Evolutionary conservation across 1,140 invertebrate genomes (phyloP), one percentile per base, ranked within the genome.

Genomic region (Acyrthosiphon pisum): DNA sequence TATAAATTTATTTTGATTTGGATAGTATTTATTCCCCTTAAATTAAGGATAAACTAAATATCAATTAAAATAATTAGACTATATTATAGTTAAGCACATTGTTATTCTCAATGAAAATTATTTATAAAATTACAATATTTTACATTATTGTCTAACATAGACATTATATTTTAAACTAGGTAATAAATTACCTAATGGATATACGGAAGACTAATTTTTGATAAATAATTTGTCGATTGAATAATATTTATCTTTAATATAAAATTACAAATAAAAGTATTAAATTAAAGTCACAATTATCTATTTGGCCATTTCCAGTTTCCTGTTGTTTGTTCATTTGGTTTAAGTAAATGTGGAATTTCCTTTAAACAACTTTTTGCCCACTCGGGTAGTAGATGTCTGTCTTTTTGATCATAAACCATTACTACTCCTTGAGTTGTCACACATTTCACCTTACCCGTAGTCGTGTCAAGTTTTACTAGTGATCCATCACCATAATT

Each of bases 321-420:
- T 86, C 44, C 48, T 86, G 48, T 30, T 56, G 91, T 50, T 37
- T 76, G 60, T 92, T 92, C 90, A 92, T 92, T 83, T 26, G 90
- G 90, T 6, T 86, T 86, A 37, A 93, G 48, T 93, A 93, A 30
- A 93, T 93, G 91, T 30, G 91, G 91, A 84, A 93, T 93, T 93
- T 93, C 48, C 86, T 93, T 93, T 56, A 93, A 53, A 86, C 91
- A 93, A 84, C 35, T 86, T 93, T 93, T 93, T 56, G 91, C 91
- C 91, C 91, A 93, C 14, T 93, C 91, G 2, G 91, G 91, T 41
- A 93, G 23, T 30, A 93, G 26, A 86, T 93, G 91, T 93, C 81
- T 86, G 22, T 93, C 91, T 44, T 84, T 93, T 84, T 93, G 76
- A 83, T 93, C 91, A 53, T 86, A 93, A 0, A 93, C 48, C 91